These are phyloP conservation scores for Atlantisia rogersi DNA, from an alignment of 2,113 vertebrate genomes.

Conservation along the genomic window DNA sequence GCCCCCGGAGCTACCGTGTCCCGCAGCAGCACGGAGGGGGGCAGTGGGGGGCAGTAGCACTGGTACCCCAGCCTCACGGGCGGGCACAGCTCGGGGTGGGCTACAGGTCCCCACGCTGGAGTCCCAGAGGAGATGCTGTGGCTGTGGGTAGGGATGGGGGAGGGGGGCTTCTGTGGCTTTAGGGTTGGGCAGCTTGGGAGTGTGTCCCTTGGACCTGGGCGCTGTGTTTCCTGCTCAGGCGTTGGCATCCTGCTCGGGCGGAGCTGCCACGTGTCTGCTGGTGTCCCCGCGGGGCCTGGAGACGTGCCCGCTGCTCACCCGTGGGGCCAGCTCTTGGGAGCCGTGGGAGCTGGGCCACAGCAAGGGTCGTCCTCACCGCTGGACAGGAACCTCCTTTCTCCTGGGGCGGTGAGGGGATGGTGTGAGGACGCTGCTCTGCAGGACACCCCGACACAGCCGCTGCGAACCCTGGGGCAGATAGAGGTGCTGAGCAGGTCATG, in stretches of 20 bases:
- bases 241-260: constrained; percentile 8
- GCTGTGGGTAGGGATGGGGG: fast-evolving
- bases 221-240: not conserved
- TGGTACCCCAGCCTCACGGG: fast-evolving
- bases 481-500: not conserved
- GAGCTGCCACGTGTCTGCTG: constrained; percentile 31
- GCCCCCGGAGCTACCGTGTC: not conserved
- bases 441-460: fast-evolving
- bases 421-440: fast-evolving
- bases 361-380: fast-evolving
- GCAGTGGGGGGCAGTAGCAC: not conserved
- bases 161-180: not conserved
- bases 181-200: not conserved
- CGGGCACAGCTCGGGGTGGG: not conserved
- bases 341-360: not conserved
- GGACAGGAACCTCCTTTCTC: fast-evolving
- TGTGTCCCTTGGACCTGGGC: not conserved
- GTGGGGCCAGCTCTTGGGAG: fast-evolving
- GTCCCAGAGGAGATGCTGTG: fast-evolving
- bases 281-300: not conserved
- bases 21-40: not conserved
- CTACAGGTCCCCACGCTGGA: fast-evolving
- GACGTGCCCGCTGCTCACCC: fast-evolving
- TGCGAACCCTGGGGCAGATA: not conserved
- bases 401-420: not conserved